phyloP scores from a whole-genome alignment of 35 echinoderm and acorn worm species.

The Diadema setosum region DNA sequence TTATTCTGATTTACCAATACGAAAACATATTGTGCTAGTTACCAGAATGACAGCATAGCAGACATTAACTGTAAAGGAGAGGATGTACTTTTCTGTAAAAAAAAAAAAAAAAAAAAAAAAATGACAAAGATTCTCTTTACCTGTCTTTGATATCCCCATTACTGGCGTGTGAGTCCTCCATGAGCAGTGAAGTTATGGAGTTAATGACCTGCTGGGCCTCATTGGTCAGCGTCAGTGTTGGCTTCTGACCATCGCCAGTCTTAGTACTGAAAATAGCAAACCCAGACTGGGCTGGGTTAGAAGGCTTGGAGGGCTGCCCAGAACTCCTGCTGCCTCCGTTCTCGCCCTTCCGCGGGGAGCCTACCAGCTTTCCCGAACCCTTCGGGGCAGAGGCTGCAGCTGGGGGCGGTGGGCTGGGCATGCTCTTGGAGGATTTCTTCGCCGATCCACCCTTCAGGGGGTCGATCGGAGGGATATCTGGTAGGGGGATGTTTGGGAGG shows the following conservation, averaged over 20 bases:
- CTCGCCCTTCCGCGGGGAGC: neutral
- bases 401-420: neutral
- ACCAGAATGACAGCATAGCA: too few relatives aligned
- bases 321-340: neutral
- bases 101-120: too few relatives aligned
- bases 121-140: too few relatives aligned
- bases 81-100: too few relatives aligned
- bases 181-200: constrained; percentile 72
- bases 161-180: constrained; percentile 34
- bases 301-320: constrained; percentile 9
- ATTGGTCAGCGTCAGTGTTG: constrained; percentile 57
- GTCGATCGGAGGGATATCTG: neutral
- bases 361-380: neutral
- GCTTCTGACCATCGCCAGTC: constrained; percentile 31
- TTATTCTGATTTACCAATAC: too few relatives aligned
- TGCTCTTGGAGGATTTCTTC: neutral
- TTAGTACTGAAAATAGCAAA: constrained; percentile 31
- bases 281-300: neutral
- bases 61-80: too few relatives aligned
- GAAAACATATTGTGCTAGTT: too few relatives aligned
- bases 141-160: constrained; percentile 18
- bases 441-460: neutral
- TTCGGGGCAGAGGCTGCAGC: neutral
- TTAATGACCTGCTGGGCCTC: constrained; percentile 81
- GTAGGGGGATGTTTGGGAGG: constrained; percentile 9